phyloP scores from a whole-genome alignment of 2,888 invertebrate species.

The Drosophila multiciliata region DNA sequence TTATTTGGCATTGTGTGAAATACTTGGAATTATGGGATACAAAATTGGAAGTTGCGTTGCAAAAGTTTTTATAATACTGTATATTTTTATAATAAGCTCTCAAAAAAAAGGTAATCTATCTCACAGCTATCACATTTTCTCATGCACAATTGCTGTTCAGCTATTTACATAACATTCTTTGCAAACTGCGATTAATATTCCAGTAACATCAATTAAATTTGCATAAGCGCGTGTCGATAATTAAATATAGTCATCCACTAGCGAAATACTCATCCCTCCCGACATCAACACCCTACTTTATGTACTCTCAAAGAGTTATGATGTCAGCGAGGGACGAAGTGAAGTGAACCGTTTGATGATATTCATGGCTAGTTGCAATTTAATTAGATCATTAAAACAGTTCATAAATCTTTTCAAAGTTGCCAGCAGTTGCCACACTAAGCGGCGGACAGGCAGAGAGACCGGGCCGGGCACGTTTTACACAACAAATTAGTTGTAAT shows the following conservation, averaged over 20 bases:
- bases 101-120: background rate
- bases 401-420: conserved; percentile 79
- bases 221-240: conserved; percentile 69
- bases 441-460: conserved; percentile 5
- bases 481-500: conserved; percentile 76
- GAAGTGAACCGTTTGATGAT: conserved; percentile 59
- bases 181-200: conserved; percentile 19
- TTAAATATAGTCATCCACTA: conserved; percentile 38
- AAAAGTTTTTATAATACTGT: background rate
- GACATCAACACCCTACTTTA: background rate
- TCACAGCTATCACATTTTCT: background rate
- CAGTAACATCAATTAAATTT: conserved; percentile 44
- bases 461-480: conserved; percentile 56
- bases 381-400: conserved; percentile 82
- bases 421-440: conserved; percentile 36
- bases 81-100: too few relatives aligned
- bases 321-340: conserved; percentile 39
- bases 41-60: background rate
- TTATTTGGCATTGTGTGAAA: background rate
- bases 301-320: conserved; percentile 40
- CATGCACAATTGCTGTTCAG: conserved; percentile 9
- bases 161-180: conserved; percentile 3
- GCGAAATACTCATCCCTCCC: background rate
- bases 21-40: background rate
- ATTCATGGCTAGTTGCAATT: conserved; percentile 81